A percentile compares a stretch with the other conserved stretches of the same genome.
Conservation (phyloP, 2,797 vertebrate genomes). For the Aeoliscus strigatus region DNA sequence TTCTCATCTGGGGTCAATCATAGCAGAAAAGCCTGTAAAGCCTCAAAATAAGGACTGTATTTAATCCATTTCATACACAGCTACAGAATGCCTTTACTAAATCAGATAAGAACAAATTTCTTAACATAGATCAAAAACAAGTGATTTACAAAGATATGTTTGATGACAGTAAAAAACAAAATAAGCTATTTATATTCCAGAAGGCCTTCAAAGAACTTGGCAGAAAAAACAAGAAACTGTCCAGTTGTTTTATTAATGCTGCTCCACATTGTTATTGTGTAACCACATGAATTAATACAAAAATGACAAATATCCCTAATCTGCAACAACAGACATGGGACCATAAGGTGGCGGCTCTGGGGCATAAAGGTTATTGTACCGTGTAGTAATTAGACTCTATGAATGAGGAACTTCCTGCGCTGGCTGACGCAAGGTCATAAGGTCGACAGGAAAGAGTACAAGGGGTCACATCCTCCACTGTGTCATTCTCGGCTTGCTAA, state of each 20-base stretch:
- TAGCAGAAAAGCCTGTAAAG: too few species aligned
- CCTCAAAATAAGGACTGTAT: too few species aligned
- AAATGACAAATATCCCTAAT: slow-evolving; percentile 23
- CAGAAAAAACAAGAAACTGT: neutral
- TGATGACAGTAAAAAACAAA: too few species aligned
- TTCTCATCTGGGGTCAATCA: slow-evolving; percentile 29
- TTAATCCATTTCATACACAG: too few species aligned
- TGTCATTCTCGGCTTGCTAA: slow-evolving; percentile 34
- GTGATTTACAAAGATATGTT: too few species aligned
- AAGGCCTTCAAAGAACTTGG: too few species aligned
- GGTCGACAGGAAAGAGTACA: slow-evolving; percentile 49
- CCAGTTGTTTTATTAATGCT: neutral
- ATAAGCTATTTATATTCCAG: too few species aligned
- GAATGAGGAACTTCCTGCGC: slow-evolving; percentile 63
- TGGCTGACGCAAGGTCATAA: slow-evolving; percentile 44
- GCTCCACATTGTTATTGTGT: neutral
- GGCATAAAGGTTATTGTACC: slow-evolving; percentile 32
- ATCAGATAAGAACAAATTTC: too few species aligned
- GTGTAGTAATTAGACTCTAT: slow-evolving; percentile 37
- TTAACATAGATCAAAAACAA: too few species aligned
- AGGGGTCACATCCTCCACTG: slow-evolving; percentile 49
- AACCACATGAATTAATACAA: slow-evolving; percentile 3
- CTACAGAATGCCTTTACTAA: too few species aligned
- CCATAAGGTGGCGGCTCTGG: slow-evolving; percentile 17
- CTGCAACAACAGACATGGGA: slow-evolving; percentile 17